Conservation (phyloP, 2,888 invertebrate species). For the Lamellibrachia columna region DNA sequence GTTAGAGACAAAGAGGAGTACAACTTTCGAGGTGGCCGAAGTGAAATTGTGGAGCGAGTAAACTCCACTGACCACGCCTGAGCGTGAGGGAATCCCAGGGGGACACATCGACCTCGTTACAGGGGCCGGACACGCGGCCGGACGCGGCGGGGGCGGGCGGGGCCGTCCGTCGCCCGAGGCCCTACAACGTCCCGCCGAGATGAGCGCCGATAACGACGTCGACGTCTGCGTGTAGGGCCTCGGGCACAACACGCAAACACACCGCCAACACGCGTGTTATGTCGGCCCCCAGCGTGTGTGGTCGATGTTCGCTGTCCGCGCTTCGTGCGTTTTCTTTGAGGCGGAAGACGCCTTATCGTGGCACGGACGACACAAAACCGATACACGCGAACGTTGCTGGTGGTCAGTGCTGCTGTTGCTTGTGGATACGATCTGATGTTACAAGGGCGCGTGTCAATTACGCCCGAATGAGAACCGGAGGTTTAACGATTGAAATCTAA, state of each 20-base stretch:
- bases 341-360: not conserved
- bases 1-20: no score
- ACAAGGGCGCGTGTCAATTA: not conserved
- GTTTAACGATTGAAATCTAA: not conserved
- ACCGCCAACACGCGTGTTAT: not conserved
- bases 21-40: no score
- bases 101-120: not conserved
- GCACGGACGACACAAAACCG: not conserved
- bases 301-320: not conserved
- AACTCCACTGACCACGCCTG: not conserved
- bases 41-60: no score
- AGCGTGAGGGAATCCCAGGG: not conserved
- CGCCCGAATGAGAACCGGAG: not conserved
- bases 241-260: not conserved
- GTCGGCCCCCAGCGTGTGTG: not conserved
- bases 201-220: constrained; percentile 5
- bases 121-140: not conserved
- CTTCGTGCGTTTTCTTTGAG: not conserved
- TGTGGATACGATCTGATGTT: not conserved
- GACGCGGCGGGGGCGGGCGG: not conserved
- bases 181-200: not conserved
- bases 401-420: not conserved
- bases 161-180: not conserved
- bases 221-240: not conserved
- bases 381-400: not conserved